A percentile compares a stretch with the other conserved stretches of the same genome.
Conservation (phyloP, 1,140 invertebrate species). For the Thalassaphorura encarpata region DNA sequence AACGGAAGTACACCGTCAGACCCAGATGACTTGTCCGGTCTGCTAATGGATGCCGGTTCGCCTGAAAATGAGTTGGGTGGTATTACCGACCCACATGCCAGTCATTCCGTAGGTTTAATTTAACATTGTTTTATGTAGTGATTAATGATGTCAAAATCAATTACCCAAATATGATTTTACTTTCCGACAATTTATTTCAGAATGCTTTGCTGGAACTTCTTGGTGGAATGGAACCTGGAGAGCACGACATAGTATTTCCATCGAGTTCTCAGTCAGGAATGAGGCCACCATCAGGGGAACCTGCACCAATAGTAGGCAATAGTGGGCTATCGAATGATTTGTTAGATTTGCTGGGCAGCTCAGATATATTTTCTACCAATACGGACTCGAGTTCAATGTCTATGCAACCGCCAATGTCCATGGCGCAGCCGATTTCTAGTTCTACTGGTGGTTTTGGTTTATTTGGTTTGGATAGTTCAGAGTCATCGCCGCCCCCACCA, state of each 20-base stretch:
- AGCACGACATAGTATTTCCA: conserved; percentile 34
- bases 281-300: not conserved
- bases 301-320: not conserved
- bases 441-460: too few relatives aligned
- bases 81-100: conserved; percentile 36
- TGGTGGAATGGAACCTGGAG: conserved; percentile 45
- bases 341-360: conserved; percentile 21
- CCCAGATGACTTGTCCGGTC: not conserved
- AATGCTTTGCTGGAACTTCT: conserved; percentile 64
- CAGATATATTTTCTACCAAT: not conserved
- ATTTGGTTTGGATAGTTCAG: not conserved
- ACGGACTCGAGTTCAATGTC: too few relatives aligned
- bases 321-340: conserved; percentile 12
- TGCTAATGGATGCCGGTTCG: not conserved
- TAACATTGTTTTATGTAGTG: too few relatives aligned
- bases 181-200: conserved; percentile 38
- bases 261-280: not conserved
- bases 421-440: too few relatives aligned
- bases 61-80: conserved; percentile 3
- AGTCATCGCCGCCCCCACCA: not conserved
- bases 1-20: not conserved
- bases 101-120: conserved; percentile 31
- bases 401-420: too few relatives aligned
- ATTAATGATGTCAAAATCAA: too few relatives aligned
- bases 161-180: too few relatives aligned